A percentile compares a stretch with the other conserved stretches of the same genome.
Evolutionary conservation across 2,888 invertebrate genomes (phyloP).

Genomic region (Hoplodrina blanda): DNA sequence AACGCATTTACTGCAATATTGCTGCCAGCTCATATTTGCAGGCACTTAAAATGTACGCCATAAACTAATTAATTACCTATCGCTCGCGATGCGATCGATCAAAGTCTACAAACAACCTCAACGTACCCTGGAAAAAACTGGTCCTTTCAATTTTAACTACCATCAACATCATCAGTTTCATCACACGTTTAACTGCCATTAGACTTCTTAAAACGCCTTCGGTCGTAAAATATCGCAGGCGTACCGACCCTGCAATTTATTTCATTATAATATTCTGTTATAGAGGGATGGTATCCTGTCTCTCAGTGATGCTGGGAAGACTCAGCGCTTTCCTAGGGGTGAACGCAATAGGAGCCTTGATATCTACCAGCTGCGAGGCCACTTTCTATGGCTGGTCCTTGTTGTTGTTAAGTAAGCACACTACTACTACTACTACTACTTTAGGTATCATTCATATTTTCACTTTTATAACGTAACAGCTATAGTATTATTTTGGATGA

Average conservation of each 20-base stretch:
- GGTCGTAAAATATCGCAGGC: no score
- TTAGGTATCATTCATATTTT: neutral
- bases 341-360: conserved; percentile 91
- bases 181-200: neutral
- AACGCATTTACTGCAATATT: neutral
- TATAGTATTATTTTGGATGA: no score
- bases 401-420: conserved; percentile 88
- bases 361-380: conserved; percentile 91
- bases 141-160: neutral
- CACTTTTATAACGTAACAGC: no score
- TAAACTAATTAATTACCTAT: conserved; percentile 17
- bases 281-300: conserved; percentile 92
- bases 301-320: conserved; percentile 92
- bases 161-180: neutral
- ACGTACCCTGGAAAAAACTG: neutral
- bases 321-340: conserved; percentile 92
- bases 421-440: no score
- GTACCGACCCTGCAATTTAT: neutral
- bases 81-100: neutral
- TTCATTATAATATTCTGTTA: conserved; percentile 32
- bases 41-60: conserved; percentile 17
- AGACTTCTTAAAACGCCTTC: no score
- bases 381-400: conserved; percentile 91
- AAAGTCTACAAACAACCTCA: neutral
- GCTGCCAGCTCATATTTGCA: conserved; percentile 9